Evolutionary conservation across 2,113 vertebrate species (phyloP).

Genomic region (Zingel zingel): DNA sequence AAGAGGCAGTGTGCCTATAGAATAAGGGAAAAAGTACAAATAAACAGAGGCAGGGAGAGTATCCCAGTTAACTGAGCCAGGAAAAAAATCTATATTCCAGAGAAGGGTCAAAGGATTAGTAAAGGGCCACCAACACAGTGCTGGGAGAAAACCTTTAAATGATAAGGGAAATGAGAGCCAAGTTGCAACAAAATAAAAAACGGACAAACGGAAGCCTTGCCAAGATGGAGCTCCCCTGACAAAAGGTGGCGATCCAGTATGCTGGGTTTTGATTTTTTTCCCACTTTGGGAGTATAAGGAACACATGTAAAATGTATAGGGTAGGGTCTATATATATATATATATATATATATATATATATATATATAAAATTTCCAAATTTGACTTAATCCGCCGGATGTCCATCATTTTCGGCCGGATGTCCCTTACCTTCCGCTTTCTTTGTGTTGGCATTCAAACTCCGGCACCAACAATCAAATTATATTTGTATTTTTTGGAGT

Average conservation of each 20-base stretch:
- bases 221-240: slow-evolving; percentile 14
- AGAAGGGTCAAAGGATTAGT: slow-evolving; percentile 59
- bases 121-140: slow-evolving; percentile 47
- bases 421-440: too few species aligned
- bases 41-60: slow-evolving; percentile 14
- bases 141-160: slow-evolving; percentile 53
- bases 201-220: slow-evolving; percentile 1
- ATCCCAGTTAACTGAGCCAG: slow-evolving; percentile 34
- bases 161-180: slow-evolving; percentile 47
- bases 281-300: not conserved
- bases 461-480: too few species aligned
- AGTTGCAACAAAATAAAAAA: slow-evolving; percentile 25
- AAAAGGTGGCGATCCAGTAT: not conserved
- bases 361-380: not conserved
- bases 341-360: too few species aligned
- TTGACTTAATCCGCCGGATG: not conserved
- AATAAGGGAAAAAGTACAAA: not conserved
- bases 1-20: not conserved
- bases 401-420: too few species aligned
- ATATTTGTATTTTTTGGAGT: too few species aligned
- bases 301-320: not conserved
- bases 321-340: too few species aligned
- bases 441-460: too few species aligned
- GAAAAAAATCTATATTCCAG: slow-evolving; percentile 52
- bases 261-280: not conserved